Conservation (phyloP, 2,888 invertebrate genomes). For the Tineola bisselliella region DNA sequence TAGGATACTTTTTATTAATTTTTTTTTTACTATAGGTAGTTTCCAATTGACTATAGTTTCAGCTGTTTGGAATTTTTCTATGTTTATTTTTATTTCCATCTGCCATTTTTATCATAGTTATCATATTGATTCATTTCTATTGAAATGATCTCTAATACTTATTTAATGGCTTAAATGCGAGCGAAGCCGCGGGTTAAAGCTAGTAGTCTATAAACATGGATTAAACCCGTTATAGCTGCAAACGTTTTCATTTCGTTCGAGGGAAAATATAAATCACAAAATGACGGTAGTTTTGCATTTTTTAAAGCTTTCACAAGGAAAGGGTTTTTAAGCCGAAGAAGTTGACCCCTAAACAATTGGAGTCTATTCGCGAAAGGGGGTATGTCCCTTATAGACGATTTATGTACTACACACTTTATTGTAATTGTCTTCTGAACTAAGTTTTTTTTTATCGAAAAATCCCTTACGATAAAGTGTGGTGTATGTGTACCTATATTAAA, state of each 20-base stretch:
- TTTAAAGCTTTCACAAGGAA: constrained; percentile 54
- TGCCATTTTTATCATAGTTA: no score
- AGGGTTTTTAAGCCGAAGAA: constrained; percentile 73
- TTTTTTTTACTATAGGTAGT: no score
- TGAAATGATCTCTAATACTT: no score
- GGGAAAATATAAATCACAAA: not conserved
- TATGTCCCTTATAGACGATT: constrained; percentile 42
- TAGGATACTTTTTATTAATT: no score
- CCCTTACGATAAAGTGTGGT: not conserved
- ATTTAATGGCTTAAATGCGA: no score
- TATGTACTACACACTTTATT: not conserved
- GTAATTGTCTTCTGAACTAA: not conserved
- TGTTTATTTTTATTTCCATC: no score
- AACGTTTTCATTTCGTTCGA: no score
- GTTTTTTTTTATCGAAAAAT: not conserved
- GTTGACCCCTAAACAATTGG: constrained; percentile 85
- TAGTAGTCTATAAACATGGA: no score
- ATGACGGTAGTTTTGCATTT: constrained; percentile 22
- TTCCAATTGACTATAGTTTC: no score
- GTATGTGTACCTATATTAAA: not conserved
- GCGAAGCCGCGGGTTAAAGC: no score
- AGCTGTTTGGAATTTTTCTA: no score
- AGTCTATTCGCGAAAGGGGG: constrained; percentile 88
- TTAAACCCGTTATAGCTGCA: not conserved
- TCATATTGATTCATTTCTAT: no score